Conservation (phyloP, 2,797 vertebrate genomes). For the Rhyacichthys aspro region DNA sequence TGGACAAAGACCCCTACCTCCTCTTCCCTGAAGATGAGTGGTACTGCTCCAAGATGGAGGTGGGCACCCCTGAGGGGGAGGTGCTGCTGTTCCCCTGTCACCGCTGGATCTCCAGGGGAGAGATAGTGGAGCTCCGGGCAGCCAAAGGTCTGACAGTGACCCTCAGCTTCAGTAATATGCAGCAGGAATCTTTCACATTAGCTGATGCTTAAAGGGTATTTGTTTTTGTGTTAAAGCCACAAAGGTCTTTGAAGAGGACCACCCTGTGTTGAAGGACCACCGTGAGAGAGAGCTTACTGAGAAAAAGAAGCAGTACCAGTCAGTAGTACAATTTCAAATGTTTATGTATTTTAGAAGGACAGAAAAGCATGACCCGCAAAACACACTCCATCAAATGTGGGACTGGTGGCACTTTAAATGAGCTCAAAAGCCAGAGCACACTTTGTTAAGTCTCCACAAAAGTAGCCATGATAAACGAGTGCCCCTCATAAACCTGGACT, state of each 20-base stretch:
- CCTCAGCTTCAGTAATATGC: too few relatives aligned
- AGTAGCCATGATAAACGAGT: too few relatives aligned
- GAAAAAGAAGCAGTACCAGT: slow-evolving; percentile 50
- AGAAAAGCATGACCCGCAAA: too few relatives aligned
- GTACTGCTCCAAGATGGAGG: slow-evolving; percentile 66
- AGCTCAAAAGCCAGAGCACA: not conserved
- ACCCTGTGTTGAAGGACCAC: slow-evolving; percentile 41
- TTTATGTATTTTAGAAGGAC: too few relatives aligned
- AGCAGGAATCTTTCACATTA: not conserved
- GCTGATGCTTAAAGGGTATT: too few relatives aligned
- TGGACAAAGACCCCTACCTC: slow-evolving; percentile 58
- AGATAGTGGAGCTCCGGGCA: slow-evolving; percentile 67
- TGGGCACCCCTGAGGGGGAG: slow-evolving; percentile 63
- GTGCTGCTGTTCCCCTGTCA: slow-evolving; percentile 68
- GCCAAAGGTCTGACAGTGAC: slow-evolving; percentile 58
- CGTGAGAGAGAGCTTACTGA: slow-evolving; percentile 29
- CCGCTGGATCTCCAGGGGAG: slow-evolving; percentile 67
- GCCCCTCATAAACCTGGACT: too few relatives aligned
- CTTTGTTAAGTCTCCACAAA: not conserved
- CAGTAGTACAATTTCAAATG: slow-evolving; percentile 16
- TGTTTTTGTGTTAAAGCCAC: slow-evolving; percentile 38
- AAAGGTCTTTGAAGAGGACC: slow-evolving; percentile 53
- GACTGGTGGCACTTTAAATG: too few relatives aligned
- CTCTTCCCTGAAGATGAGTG: slow-evolving; percentile 62
- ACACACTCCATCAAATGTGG: too few relatives aligned